A percentile compares a stretch with the other conserved stretches of the same genome.
Conservation (phyloP, 2,888 invertebrate genomes). For the Frankliniella intonsa region DNA sequence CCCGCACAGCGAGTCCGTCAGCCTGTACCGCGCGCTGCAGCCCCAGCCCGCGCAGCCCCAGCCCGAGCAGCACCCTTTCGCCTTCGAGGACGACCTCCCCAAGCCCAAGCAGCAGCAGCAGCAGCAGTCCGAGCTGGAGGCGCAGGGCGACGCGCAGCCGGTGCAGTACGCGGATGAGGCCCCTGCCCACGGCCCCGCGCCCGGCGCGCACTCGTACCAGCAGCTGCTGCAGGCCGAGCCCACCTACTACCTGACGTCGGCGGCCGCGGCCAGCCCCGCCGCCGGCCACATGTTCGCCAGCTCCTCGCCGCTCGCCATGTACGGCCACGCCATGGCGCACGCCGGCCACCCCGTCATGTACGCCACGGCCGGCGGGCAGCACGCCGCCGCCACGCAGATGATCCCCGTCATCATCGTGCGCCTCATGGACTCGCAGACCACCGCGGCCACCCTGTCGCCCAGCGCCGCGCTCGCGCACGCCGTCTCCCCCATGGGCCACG, state of each 20-base stretch:
- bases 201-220: background rate
- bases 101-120: constrained; percentile 7
- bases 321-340: background rate
- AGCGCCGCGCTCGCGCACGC: constrained; percentile 21
- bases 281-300: background rate
- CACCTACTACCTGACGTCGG: background rate
- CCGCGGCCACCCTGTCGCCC: background rate
- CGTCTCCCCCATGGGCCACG: background rate
- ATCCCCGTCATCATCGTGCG: constrained; percentile 33
- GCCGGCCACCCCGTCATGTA: constrained; percentile 10
- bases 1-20: background rate
- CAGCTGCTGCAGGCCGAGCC: constrained; percentile 15
- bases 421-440: constrained; percentile 17
- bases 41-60: background rate
- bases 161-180: constrained; percentile 14
- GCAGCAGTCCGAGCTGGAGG: constrained; percentile 1
- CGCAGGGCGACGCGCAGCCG: background rate
- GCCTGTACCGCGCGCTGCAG: constrained; percentile 13
- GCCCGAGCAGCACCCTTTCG: background rate
- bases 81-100: constrained; percentile 3
- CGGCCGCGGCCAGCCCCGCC: background rate
- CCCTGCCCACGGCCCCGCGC: background rate
- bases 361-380: background rate
- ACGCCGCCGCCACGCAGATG: constrained; percentile 29
- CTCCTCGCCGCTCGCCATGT: background rate